Evolutionary conservation across 2,888 invertebrate genomes (phyloP).

Genomic region (Heterodera filipjevi): DNA sequence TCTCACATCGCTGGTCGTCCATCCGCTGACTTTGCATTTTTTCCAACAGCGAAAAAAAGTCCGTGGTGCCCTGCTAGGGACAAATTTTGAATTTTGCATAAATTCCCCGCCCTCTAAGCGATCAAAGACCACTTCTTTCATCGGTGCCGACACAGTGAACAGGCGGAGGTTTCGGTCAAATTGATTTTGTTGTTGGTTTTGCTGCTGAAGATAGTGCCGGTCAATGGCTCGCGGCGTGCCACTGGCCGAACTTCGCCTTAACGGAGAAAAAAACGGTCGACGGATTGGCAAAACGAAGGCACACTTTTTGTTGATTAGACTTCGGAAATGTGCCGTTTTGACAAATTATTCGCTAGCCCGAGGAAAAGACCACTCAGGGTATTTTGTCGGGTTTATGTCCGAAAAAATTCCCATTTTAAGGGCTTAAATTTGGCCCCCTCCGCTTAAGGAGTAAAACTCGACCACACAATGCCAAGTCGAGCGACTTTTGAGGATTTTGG

Average conservation of each 20-base stretch:
- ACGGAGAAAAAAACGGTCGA: background rate
- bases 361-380: too few species aligned
- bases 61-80: conserved; percentile 67
- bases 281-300: too few species aligned
- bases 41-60: conserved; percentile 90
- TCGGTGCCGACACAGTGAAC: conserved; percentile 16
- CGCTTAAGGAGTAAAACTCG: too few species aligned
- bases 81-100: background rate
- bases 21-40: conserved; percentile 89
- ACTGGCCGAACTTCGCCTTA: conserved; percentile 4
- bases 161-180: conserved; percentile 13
- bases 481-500: background rate
- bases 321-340: too few species aligned
- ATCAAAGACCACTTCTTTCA: background rate
- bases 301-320: too few species aligned
- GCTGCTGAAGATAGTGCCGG: background rate
- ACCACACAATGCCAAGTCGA: background rate
- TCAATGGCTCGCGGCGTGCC: conserved; percentile 7
- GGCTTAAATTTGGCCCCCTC: too few species aligned
- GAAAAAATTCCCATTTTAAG: too few species aligned
- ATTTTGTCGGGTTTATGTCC: too few species aligned
- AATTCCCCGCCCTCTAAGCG: background rate
- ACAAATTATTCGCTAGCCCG: too few species aligned
- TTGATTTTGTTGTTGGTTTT: background rate
- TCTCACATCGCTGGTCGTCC: conserved; percentile 94